These are phyloP conservation scores for Resseliella maxima DNA, from an alignment of 2,888 invertebrate genomes.

Conservation along the genomic window DNA sequence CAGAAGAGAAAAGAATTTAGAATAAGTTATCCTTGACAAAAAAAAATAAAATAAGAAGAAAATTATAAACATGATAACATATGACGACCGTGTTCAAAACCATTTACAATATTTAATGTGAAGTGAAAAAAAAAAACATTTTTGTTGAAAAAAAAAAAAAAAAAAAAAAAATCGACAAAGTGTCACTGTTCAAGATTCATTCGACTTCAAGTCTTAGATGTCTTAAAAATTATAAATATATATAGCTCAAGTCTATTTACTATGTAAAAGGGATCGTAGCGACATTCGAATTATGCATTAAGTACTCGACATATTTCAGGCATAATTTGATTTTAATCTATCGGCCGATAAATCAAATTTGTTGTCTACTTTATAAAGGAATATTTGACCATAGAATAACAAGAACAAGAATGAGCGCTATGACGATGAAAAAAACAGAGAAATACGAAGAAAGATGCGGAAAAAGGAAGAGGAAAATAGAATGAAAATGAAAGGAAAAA, in stretches of 20 bases:
- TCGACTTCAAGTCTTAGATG: neutral
- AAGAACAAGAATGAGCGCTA: no score
- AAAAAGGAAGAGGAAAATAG: no score
- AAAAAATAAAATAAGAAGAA: neutral
- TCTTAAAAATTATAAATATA: no score
- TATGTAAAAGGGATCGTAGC: constrained; percentile 6
- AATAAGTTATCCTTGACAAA: neutral
- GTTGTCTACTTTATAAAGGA: neutral
- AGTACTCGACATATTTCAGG: neutral
- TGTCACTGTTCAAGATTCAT: neutral
- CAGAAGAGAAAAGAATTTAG: neutral
- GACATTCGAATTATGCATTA: neutral
- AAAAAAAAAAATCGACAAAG: neutral
- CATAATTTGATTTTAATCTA: neutral
- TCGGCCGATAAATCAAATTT: neutral
- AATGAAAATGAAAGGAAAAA: no score
- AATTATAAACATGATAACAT: neutral
- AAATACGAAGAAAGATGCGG: no score
- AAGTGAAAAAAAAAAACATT: no score
- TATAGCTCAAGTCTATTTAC: neutral
- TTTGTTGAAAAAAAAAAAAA: neutral
- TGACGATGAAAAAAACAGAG: no score
- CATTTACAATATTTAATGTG: neutral
- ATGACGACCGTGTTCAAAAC: neutral
- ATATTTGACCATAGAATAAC: no score